Evolutionary conservation across 2,888 invertebrate species (phyloP), one percentile per base, ranked within the genome.

Genomic region (Tortricodes alternella): DNA sequence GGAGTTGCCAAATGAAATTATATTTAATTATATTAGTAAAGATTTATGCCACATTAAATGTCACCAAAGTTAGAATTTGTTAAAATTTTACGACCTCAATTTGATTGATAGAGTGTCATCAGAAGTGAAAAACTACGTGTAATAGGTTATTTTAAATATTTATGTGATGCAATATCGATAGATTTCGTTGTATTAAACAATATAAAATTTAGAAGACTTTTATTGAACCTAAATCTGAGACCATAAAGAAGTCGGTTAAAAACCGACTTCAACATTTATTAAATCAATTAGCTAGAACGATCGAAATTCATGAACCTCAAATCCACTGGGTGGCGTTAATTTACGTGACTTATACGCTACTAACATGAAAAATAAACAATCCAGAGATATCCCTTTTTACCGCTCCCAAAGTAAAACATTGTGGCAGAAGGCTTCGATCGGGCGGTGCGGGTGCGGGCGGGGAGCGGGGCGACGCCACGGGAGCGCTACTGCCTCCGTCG

Each of bases 331-430:
- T 72, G 74, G 82, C 76, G 85, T 84, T 86, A 87, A 87, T 88
- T 88, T 85, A 89, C 83, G 86, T 80, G 78, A 85, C 85, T 82
- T 85, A 85, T 85, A 83, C 75, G 85, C 88, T 85, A 85, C 87
- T 88, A 89, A 89, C 85, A 86, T 71, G 80, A 85, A 87, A 89
- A 89, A 89, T 87, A 88, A 89, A 89, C 87, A 89, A 89, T 78
- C 67, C 75, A 70, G 71, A 73, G 79, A 85, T 86, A 89, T 88
- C 83, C 87, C 82, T 87, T 89, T 89, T 89, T 89, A 85, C 85
- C 80, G 80, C 77, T 79, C 68, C 73, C 74, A 79, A 86, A 83
- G 82, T 84, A 85, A 82, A 86, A 85, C 80, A 67, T 73, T 76
- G 73, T 77, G 78, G 76, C 51, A 44, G 53, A 41, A 76, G 87